Percentiles rank a stretch among this genome's conserved stretches.
Conservation (phyloP, 2,888 invertebrate genomes). For the Gerris lacustris region DNA sequence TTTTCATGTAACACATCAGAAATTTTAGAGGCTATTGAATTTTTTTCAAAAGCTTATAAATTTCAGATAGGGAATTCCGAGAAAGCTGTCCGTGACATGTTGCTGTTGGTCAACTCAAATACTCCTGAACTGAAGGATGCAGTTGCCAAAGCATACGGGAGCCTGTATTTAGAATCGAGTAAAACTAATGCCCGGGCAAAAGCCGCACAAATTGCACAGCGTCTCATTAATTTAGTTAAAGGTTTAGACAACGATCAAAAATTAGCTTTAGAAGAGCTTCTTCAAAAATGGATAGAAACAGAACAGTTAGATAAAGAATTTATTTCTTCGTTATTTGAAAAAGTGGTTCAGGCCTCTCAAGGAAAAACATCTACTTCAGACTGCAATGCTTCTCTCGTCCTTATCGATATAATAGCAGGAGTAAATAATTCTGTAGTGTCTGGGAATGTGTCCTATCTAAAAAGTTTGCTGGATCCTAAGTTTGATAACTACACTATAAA, state of each 20-base stretch:
- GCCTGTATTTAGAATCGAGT: conserved; percentile 47
- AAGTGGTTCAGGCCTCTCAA: background rate
- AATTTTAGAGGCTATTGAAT: conserved; percentile 76
- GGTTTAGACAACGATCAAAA: conserved; percentile 47
- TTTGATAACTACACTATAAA: background rate
- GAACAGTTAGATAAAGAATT: conserved; percentile 46
- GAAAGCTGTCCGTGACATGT: conserved; percentile 60
- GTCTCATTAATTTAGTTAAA: conserved; percentile 45
- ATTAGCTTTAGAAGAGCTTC: conserved; percentile 48
- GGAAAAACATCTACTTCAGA: background rate
- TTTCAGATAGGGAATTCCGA: conserved; percentile 64
- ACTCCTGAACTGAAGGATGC: conserved; percentile 58
- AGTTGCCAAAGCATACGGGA: conserved; percentile 63
- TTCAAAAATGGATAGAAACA: conserved; percentile 48
- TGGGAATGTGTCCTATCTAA: background rate
- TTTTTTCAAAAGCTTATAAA: conserved; percentile 67
- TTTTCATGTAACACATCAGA: conserved; percentile 62
- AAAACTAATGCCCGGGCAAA: conserved; percentile 19
- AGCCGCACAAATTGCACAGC: conserved; percentile 43
- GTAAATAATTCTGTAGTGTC: conserved; percentile 28
- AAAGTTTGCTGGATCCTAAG: background rate
- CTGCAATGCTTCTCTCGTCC: background rate
- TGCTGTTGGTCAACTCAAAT: conserved; percentile 65
- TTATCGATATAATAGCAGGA: background rate
- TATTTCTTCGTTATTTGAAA: conserved; percentile 32